Evolutionary conservation across 2,797 vertebrate species (phyloP).

Genomic region (Sebastes reedi): DNA sequence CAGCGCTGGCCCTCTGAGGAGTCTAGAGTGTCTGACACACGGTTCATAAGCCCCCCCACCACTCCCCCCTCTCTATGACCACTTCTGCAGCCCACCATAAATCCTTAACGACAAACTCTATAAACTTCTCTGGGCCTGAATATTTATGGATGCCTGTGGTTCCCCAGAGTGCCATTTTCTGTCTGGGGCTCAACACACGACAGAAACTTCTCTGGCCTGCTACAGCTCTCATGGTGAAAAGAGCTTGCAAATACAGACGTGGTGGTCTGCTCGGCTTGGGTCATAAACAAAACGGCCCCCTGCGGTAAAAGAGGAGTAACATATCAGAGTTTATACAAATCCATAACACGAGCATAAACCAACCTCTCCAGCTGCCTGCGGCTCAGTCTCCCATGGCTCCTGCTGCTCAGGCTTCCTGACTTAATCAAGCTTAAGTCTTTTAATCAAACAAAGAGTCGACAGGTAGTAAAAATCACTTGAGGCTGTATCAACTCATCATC

Average conservation of each 20-base stretch:
- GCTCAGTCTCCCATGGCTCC: conserved; percentile 17
- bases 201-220: conserved; percentile 68
- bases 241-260: conserved; percentile 48
- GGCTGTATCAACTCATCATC: conserved; percentile 19
- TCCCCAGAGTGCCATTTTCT: conserved; percentile 79
- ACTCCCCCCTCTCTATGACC: conserved; percentile 33
- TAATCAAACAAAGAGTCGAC: conserved; percentile 40
- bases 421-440: conserved; percentile 36
- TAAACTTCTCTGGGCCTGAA: conserved; percentile 80
- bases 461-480: conserved; percentile 28
- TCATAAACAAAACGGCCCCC: conserved; percentile 70
- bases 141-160: conserved; percentile 82
- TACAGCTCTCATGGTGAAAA: conserved; percentile 56
- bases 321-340: conserved; percentile 67
- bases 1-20: conserved; percentile 43
- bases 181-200: conserved; percentile 73
- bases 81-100: conserved; percentile 79
- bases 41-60: conserved; percentile 11
- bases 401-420: conserved; percentile 4
- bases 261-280: conserved; percentile 66
- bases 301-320: conserved; percentile 51
- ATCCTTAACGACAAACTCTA: conserved; percentile 82
- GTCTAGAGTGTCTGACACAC: conserved; percentile 39
- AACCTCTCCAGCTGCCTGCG: conserved; percentile 25
- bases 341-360: conserved; percentile 37